Base-by-base conservation (phyloP, 2,888 invertebrate genomes). In the Alviniconcha strummeri region DNA sequence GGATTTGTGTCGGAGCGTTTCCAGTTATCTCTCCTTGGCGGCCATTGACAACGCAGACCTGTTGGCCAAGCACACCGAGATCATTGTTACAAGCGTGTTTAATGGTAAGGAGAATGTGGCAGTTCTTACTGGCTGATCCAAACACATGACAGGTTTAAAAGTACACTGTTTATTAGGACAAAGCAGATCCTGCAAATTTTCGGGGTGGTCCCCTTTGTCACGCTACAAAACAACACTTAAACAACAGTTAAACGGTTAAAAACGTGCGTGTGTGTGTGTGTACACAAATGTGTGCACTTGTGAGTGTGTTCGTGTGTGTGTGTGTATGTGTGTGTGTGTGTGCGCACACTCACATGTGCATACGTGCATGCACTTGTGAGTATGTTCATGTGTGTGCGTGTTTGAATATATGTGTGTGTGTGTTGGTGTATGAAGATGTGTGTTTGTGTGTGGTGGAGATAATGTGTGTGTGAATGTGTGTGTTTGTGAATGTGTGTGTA, bases 21-120 rank as follows among this genome's bases (percentile, higher is more conserved):
- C 98, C 72, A 96, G 97, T 81, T 98, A 98, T 94, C 95, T 98
- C 81, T 98, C 98, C 0, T 94, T 98, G 88, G 98, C 98, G 17
- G 98, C 98, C 82, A 97, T 97, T 85, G 97, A 98, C 92, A 97
- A 98, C 94, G 97, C 97, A 5, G 96, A 96, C 86, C 94, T 98
- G 86, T 94, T 98, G 72, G 97, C 97, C 89, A 96, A 97, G 15
- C 97, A 98, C 93, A 96, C 98, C 82, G 96, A 97, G 88, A 87
- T 91, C n/a, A 97, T 98, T 84, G 97, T 98, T 95, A 97, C 97
- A 93, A 97, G 97, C 86, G 97, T 98, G 86, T 96, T 98, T 92
- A 96, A 97, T 91, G 97, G 97, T 96, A 91, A 87, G 88, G 57
- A 57, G 5, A 60, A 60, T 11, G 60, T 8, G 1, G 60, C 1